A percentile compares a stretch with the other conserved stretches of the same genome.
These are phyloP conservation scores for Verasper variegatus DNA, from an alignment of 2,113 vertebrate genomes.

Conservation along the genomic window DNA sequence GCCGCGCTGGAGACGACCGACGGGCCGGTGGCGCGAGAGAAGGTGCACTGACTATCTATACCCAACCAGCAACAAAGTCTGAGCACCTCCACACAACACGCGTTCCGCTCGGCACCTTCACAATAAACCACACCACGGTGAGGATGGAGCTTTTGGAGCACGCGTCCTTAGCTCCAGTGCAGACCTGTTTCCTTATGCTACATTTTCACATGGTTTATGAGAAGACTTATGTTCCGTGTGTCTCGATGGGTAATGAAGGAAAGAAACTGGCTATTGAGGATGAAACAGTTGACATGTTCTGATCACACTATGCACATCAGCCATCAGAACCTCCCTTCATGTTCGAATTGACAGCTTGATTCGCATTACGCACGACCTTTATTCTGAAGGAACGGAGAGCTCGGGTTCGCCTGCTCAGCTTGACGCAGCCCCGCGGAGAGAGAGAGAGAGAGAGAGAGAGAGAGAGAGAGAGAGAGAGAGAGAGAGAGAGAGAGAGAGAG, in stretches of 20 bases:
- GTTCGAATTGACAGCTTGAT: not conserved
- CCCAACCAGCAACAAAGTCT: conserved; percentile 11
- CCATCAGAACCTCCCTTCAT: not conserved
- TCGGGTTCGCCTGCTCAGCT: conserved; percentile 40
- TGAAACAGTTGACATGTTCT: not conserved
- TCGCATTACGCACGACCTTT: conserved; percentile 21
- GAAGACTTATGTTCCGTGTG: no score
- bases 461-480: no score
- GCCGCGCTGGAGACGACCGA: conserved; percentile 52
- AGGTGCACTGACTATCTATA: conserved; percentile 54
- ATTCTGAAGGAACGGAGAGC: conserved; percentile 31
- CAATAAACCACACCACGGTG: conserved; percentile 44
- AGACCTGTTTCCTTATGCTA: not conserved
- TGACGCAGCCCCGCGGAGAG: conserved; percentile 45
- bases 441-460: not conserved
- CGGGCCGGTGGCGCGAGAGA: conserved; percentile 51
- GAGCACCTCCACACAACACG: not conserved
- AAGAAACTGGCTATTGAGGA: no score
- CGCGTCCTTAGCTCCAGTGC: no score
- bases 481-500: conserved; percentile 32
- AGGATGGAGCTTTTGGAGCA: not conserved
- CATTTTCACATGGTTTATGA: no score
- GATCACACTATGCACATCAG: not conserved
- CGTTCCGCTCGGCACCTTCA: conserved; percentile 53
- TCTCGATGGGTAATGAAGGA: no score